These are phyloP conservation scores for Cryptoprocta ferox DNA, from an alignment of 2,797 vertebrate species.

Conservation along the genomic window DNA sequence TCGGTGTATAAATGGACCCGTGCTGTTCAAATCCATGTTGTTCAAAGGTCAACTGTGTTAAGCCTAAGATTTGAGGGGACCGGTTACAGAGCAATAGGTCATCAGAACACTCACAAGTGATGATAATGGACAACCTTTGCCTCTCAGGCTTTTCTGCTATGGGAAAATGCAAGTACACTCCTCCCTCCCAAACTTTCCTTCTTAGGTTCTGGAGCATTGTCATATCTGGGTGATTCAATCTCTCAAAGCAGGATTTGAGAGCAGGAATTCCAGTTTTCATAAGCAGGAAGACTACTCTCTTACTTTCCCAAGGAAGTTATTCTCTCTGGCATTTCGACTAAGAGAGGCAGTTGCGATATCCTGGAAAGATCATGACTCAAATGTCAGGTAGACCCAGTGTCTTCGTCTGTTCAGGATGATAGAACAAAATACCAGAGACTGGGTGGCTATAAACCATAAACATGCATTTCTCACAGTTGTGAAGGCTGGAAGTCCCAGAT, in stretches of 20 bases:
- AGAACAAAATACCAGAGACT: neutral
- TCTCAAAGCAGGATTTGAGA: neutral
- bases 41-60: neutral
- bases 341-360: neutral
- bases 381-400: neutral
- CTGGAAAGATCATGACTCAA: neutral
- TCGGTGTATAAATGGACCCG: neutral
- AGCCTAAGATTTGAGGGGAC: neutral
- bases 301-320: neutral
- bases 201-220: neutral
- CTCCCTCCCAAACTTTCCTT: neutral
- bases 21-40: neutral
- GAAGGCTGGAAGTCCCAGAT: neutral
- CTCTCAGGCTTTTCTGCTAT: neutral
- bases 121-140: neutral
- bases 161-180: neutral
- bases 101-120: neutral
- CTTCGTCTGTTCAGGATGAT: neutral
- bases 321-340: neutral
- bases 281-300: neutral
- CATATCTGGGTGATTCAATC: neutral
- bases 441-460: neutral
- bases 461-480: neutral
- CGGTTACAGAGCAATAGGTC: neutral
- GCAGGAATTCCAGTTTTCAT: neutral